phyloP scores from a whole-genome alignment of 1,140 invertebrate genomes.

The Lethrus apterus region DNA sequence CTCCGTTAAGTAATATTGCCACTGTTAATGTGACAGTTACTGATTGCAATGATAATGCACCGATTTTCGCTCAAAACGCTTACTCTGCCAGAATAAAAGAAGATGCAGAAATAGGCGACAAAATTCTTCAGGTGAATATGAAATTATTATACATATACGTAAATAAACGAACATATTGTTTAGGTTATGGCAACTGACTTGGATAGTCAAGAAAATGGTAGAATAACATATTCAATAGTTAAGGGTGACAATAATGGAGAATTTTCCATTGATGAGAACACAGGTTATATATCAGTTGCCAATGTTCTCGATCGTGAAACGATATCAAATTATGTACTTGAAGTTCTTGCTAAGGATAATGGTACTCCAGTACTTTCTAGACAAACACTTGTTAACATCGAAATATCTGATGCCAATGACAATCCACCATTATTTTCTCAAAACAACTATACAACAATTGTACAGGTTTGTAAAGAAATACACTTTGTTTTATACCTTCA shows the following conservation, averaged over 20 bases:
- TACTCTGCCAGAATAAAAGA: constrained; percentile 75
- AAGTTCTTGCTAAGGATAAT: constrained; percentile 72
- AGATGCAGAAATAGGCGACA: constrained; percentile 62
- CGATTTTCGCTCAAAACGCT: constrained; percentile 70
- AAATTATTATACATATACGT: not conserved
- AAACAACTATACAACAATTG: constrained; percentile 70
- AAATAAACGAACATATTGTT: not conserved
- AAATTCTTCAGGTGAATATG: constrained; percentile 58
- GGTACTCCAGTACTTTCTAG: constrained; percentile 68
- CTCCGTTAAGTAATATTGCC: constrained; percentile 77
- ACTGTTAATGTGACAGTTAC: constrained; percentile 80
- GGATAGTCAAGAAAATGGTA: constrained; percentile 72
- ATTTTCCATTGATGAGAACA: constrained; percentile 69
- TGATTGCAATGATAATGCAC: constrained; percentile 87
- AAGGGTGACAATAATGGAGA: constrained; percentile 70
- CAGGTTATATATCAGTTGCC: constrained; percentile 71
- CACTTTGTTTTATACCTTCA: constrained; percentile 5
- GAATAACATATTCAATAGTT: constrained; percentile 69
- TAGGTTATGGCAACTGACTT: constrained; percentile 68
- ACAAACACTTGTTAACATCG: constrained; percentile 69
- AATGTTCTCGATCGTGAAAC: constrained; percentile 77
- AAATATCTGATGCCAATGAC: constrained; percentile 83
- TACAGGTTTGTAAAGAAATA: constrained; percentile 52
- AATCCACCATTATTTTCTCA: constrained; percentile 75
- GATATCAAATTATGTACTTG: constrained; percentile 64